Evolutionary conservation across 2,888 invertebrate species (phyloP).

Genomic region (Drosophila prostipennis): DNA sequence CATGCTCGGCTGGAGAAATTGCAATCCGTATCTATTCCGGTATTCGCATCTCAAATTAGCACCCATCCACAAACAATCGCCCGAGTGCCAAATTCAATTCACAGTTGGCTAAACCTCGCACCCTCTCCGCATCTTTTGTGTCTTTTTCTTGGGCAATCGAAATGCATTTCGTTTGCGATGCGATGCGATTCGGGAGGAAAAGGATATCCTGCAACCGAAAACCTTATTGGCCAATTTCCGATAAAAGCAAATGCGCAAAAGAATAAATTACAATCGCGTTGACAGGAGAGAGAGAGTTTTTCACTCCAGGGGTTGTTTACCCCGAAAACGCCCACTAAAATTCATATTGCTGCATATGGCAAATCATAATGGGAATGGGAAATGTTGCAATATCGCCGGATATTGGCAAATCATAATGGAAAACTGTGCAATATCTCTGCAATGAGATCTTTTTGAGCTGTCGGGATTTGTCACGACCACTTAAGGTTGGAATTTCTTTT

Average conservation of each 20-base stretch:
- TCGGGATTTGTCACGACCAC: conserved; percentile 42
- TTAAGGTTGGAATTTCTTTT: conserved; percentile 29
- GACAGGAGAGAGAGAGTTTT: conserved; percentile 65
- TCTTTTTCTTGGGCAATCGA: conserved; percentile 42
- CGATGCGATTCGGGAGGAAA: conserved; percentile 50
- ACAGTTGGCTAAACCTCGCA: conserved; percentile 65
- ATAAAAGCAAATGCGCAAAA: conserved; percentile 57
- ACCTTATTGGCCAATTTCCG: conserved; percentile 57
- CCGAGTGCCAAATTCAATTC: conserved; percentile 46
- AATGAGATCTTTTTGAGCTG: conserved; percentile 31
- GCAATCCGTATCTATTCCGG: conserved; percentile 39
- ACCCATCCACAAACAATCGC: conserved; percentile 33
- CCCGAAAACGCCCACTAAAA: conserved; percentile 40
- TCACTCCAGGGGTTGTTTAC: conserved; percentile 39
- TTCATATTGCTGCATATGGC: conserved; percentile 20
- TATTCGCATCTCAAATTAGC: conserved; percentile 36
- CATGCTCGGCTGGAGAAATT: conserved; percentile 36
- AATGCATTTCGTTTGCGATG: conserved; percentile 48
- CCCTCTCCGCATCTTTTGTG: conserved; percentile 18
- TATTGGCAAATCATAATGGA: conserved; percentile 41
- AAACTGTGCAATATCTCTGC: conserved; percentile 28
- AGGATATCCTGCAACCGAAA: conserved; percentile 68
- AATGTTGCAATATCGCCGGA: conserved; percentile 31
- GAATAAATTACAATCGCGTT: conserved; percentile 65
- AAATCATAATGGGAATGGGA: conserved; percentile 5